These are phyloP conservation scores for Chitala chitala DNA, from an alignment of 2,113 vertebrate genomes.

Conservation along the genomic window DNA sequence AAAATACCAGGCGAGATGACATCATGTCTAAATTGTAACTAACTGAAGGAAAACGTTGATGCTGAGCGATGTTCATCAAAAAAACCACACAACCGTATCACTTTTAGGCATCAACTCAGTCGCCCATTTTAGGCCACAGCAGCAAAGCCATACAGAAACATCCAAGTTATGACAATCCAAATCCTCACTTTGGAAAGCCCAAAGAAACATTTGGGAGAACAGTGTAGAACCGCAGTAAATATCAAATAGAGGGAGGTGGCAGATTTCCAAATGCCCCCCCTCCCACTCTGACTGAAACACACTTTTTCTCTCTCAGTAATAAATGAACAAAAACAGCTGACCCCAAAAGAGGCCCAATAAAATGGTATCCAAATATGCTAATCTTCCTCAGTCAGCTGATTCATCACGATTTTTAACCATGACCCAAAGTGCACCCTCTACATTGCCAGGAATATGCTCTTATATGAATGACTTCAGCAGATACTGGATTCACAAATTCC, in stretches of 20 bases:
- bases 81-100: neutral
- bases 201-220: neutral
- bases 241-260: neutral
- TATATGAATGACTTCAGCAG: neutral
- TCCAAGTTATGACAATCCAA: neutral
- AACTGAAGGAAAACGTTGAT: no score
- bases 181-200: neutral
- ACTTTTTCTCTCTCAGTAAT: neutral
- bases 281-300: neutral
- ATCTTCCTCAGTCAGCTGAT: slow-evolving; percentile 7
- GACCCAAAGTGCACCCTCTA: neutral
- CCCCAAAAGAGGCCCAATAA: neutral
- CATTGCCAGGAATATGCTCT: neutral
- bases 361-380: slow-evolving; percentile 8
- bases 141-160: neutral
- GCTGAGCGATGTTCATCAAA: no score
- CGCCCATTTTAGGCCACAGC: neutral
- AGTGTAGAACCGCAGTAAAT: neutral
- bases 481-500: neutral
- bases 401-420: neutral
- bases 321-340: slow-evolving; percentile 5
- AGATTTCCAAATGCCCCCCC: neutral
- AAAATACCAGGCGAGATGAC: no score
- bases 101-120: no score
- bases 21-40: no score